Evolutionary conservation across 2,113 vertebrate genomes (phyloP).

Genomic region (Perccottus glenii): DNA sequence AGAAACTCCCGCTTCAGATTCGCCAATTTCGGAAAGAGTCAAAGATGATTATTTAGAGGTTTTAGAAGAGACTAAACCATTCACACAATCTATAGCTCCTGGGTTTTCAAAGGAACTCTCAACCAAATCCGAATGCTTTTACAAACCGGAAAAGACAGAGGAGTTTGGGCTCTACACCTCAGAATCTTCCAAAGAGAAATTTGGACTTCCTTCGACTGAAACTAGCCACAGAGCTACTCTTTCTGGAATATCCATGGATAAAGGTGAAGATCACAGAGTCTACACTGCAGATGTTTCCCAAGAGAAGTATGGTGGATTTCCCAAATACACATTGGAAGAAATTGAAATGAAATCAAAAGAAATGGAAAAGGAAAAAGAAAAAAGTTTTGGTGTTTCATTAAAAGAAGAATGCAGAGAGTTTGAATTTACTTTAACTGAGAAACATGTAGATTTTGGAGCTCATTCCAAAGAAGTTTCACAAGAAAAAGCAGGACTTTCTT

Average conservation of each 20-base stretch:
- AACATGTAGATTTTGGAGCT: neutral
- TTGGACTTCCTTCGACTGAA: neutral
- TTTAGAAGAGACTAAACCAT: slow-evolving; percentile 78
- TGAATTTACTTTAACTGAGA: neutral
- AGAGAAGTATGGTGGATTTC: neutral
- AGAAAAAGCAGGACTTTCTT: neutral
- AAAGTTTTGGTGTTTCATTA: too few relatives aligned
- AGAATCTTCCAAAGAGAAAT: slow-evolving; percentile 59
- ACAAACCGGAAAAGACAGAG: slow-evolving; percentile 68
- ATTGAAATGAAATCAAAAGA: neutral
- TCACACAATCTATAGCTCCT: slow-evolving; percentile 53
- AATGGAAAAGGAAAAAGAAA: neutral
- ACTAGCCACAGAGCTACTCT: neutral
- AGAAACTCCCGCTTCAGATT: slow-evolving; percentile 74
- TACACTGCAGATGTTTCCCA: neutral
- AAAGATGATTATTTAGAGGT: slow-evolving; percentile 93
- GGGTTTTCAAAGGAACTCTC: slow-evolving; percentile 51
- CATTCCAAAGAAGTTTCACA: neutral
- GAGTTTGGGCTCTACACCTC: slow-evolving; percentile 60
- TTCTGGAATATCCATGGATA: neutral
- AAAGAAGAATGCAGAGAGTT: neutral
- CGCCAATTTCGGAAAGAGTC: slow-evolving; percentile 67
- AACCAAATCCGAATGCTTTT: slow-evolving; percentile 78
- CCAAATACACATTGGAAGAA: neutral
- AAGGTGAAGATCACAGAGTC: neutral